phyloP scores from a whole-genome alignment of 2,888 invertebrate species.

The Emmelina monodactyla region DNA sequence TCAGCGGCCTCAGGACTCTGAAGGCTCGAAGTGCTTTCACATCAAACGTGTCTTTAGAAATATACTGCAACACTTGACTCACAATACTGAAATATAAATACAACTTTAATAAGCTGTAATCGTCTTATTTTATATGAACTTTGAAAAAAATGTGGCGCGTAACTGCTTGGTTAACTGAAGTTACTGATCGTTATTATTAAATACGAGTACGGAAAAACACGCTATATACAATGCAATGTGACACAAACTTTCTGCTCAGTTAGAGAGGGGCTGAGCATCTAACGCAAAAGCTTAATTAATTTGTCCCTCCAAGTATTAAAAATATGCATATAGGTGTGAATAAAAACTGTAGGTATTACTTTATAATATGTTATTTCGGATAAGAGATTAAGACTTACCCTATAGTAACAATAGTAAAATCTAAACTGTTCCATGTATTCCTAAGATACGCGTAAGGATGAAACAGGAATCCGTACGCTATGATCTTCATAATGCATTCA shows the following conservation, averaged over 20 bases:
- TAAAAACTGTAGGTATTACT: too few relatives aligned
- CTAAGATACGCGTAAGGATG: constrained; percentile 97
- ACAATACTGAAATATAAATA: constrained; percentile 72
- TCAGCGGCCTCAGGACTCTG: constrained; percentile 94
- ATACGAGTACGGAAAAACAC: too few relatives aligned
- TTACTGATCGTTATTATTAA: too few relatives aligned
- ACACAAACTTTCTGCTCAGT: too few relatives aligned
- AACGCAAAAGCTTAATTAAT: too few relatives aligned
- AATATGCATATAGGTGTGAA: too few relatives aligned
- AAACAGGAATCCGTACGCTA: constrained; percentile 97
- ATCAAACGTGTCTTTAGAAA: constrained; percentile 92
- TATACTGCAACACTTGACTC: constrained; percentile 81
- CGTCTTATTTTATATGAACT: neutral
- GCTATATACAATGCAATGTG: too few relatives aligned
- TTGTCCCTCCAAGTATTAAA: too few relatives aligned
- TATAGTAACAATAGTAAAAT: constrained; percentile 98
- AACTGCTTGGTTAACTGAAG: too few relatives aligned
- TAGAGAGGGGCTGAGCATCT: too few relatives aligned
- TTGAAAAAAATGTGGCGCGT: too few relatives aligned
- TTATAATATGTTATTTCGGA: neutral
- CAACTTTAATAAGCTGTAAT: neutral
- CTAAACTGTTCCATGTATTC: constrained; percentile 98
- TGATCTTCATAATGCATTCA: constrained; percentile 99
- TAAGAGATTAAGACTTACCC: too few relatives aligned
- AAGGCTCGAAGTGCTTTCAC: constrained; percentile 99